Evolutionary conservation across 2,888 invertebrate species (phyloP).

Genomic region (Lacanobia wlatinum): DNA sequence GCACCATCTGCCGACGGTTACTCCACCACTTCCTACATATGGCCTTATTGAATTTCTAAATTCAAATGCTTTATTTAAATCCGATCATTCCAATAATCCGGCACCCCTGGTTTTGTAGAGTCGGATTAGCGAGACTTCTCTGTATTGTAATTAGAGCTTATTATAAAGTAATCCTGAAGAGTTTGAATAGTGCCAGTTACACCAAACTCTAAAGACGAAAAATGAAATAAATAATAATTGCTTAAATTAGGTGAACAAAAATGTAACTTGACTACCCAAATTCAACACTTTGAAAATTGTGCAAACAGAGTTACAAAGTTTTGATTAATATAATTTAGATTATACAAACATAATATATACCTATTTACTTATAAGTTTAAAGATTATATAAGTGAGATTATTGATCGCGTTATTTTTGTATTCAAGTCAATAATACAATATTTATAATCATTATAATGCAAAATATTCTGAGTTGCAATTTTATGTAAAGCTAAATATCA

Average conservation of each 20-base stretch:
- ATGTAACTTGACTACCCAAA: slow-evolving; percentile 21
- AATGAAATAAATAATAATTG: background rate
- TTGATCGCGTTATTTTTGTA: slow-evolving; percentile 87
- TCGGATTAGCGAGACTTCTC: no score
- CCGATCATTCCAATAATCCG: no score
- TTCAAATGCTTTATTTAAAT: no score
- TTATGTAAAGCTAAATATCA: slow-evolving; percentile 66
- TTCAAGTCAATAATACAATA: slow-evolving; percentile 66
- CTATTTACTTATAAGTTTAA: slow-evolving; percentile 75
- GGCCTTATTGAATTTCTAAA: no score
- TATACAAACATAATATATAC: slow-evolving; percentile 63
- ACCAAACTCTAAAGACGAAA: no score
- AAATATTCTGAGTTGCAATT: slow-evolving; percentile 63
- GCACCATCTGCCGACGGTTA: no score
- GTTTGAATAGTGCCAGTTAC: background rate
- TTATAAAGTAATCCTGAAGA: background rate
- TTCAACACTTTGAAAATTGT: slow-evolving; percentile 24
- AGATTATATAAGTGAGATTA: slow-evolving; percentile 86
- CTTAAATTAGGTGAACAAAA: slow-evolving; percentile 15
- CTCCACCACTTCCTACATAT: no score
- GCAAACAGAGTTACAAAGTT: slow-evolving; percentile 27
- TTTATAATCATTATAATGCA: slow-evolving; percentile 52
- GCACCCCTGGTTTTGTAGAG: no score
- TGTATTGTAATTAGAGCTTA: background rate
- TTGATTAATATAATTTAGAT: slow-evolving; percentile 58